Evolutionary conservation across 2,113 vertebrate genomes (phyloP).

Genomic region (Aythya baeri): DNA sequence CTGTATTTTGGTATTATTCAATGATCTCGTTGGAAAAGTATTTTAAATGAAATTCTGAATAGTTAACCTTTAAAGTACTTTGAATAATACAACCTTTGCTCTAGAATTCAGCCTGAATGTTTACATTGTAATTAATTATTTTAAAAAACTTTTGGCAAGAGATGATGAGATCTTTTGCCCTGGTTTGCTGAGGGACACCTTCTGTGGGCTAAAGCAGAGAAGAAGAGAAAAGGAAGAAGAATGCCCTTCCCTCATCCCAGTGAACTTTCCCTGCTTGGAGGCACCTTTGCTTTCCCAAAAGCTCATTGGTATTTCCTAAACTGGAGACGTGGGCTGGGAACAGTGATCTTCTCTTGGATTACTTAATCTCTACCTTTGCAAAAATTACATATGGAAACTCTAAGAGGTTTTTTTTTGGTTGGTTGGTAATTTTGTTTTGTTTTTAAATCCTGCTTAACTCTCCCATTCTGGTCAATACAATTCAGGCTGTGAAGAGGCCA

Average conservation of each 20-base stretch:
- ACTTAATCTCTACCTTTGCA: background rate
- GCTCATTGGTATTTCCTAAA: background rate
- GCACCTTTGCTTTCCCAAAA: background rate
- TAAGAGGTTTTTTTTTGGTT: background rate
- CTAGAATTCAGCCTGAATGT: background rate
- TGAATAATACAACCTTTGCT: background rate
- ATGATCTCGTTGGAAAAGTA: background rate
- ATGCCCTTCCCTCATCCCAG: background rate
- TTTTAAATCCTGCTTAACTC: background rate
- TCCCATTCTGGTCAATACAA: background rate
- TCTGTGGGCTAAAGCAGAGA: background rate
- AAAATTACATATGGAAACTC: background rate
- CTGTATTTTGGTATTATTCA: constrained; percentile 44
- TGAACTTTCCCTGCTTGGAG: background rate
- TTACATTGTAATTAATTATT: background rate
- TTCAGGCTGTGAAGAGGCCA: background rate
- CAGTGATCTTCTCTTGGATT: background rate
- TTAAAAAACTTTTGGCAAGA: background rate
- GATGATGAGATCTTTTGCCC: background rate
- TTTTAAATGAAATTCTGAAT: constrained; percentile 5
- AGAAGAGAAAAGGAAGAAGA: too few relatives aligned
- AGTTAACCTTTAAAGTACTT: constrained; percentile 13
- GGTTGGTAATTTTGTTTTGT: too few relatives aligned
- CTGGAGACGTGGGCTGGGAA: background rate
- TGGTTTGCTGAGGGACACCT: background rate